Conservation (phyloP, 2,888 invertebrate species). For the Eilema caniola region DNA sequence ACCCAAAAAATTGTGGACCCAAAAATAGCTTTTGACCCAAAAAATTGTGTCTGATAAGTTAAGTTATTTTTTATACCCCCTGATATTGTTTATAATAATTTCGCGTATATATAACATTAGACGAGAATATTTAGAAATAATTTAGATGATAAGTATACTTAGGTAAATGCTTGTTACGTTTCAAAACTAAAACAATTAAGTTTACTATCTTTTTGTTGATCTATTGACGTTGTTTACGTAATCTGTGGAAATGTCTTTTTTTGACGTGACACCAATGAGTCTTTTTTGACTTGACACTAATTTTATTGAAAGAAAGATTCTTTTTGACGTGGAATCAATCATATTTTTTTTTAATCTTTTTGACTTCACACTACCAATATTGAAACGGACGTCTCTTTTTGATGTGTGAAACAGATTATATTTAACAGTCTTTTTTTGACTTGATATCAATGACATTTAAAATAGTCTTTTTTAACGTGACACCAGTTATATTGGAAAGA, state of each 20-base stretch:
- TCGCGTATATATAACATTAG: slow-evolving; percentile 46
- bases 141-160: slow-evolving; percentile 43
- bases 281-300: too few species aligned
- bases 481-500: too few species aligned
- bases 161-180: slow-evolving; percentile 51
- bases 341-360: too few species aligned
- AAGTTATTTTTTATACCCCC: slow-evolving; percentile 53
- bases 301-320: too few species aligned
- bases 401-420: too few species aligned
- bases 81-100: slow-evolving; percentile 49
- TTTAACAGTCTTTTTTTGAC: too few species aligned
- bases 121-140: slow-evolving; percentile 43
- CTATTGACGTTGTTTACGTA: slow-evolving; percentile 52
- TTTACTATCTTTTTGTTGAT: slow-evolving; percentile 54
- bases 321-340: too few species aligned
- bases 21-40: slow-evolving; percentile 39
- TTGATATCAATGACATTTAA: too few species aligned
- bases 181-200: slow-evolving; percentile 49
- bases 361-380: too few species aligned
- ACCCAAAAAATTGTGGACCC: neutral
- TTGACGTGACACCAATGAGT: neutral
- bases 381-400: too few species aligned
- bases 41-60: slow-evolving; percentile 37
- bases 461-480: too few species aligned
- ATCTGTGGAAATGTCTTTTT: slow-evolving; percentile 42